Conservation (phyloP, 2,113 vertebrate species). For the Tragelaphus imberbis region DNA sequence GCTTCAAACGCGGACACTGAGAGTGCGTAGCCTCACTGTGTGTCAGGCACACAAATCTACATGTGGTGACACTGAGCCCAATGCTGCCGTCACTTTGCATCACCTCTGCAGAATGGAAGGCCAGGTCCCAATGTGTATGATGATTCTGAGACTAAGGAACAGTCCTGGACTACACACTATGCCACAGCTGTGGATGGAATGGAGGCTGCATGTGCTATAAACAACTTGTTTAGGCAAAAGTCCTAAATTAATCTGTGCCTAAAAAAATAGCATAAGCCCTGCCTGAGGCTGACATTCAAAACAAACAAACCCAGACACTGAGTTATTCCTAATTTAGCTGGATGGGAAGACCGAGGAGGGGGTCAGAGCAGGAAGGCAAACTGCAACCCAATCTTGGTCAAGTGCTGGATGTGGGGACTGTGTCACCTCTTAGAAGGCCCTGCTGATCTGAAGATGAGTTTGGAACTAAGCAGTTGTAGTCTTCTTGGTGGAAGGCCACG, state of each 20-base stretch:
- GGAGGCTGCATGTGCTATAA: not conserved
- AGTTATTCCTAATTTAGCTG: not conserved
- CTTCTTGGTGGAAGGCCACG: not conserved
- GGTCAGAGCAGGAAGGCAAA: not conserved
- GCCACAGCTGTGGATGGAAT: not conserved
- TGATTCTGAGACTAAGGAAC: too few relatives aligned
- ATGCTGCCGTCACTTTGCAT: not conserved
- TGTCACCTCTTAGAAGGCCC: not conserved
- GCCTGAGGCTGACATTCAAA: not conserved
- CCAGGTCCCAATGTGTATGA: not conserved
- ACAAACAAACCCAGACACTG: not conserved
- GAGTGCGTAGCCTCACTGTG: not conserved
- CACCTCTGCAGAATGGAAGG: not conserved
- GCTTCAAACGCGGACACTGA: not conserved
- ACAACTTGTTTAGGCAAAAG: not conserved
- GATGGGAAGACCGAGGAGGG: not conserved
- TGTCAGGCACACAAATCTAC: not conserved
- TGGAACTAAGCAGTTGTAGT: too few relatives aligned
- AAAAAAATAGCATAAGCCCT: not conserved
- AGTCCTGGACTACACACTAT: too few relatives aligned
- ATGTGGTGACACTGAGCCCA: not conserved
- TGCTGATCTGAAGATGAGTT: not conserved
- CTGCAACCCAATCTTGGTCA: too few relatives aligned
- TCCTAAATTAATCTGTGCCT: not conserved
- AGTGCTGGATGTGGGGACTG: rapidly evolving